Conservation (phyloP, 2,888 invertebrate genomes). For the Drosophila neoperkinsi region DNA sequence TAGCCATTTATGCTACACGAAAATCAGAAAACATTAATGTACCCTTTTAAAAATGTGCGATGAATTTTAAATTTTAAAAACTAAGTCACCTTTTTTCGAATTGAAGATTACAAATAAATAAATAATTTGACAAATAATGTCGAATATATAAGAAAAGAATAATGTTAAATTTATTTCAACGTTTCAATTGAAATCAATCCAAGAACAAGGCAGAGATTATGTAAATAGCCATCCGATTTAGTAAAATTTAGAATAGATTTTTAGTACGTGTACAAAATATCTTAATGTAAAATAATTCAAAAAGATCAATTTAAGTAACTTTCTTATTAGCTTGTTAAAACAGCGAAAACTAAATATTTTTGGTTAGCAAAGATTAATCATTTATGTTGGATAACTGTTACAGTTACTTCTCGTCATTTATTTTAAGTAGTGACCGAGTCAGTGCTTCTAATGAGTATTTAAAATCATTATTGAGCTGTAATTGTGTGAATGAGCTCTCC, state of each 20-base stretch:
- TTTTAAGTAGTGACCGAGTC: neutral
- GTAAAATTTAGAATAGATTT: neutral
- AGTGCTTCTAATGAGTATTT: neutral
- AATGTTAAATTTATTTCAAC: neutral
- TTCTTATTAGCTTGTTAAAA: neutral
- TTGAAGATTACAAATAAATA: neutral
- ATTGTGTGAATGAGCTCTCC: neutral
- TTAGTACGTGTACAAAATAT: neutral
- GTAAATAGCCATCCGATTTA: neutral
- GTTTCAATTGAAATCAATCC: neutral
- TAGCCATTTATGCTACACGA: neutral
- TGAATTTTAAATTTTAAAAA: neutral
- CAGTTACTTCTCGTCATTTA: neutral
- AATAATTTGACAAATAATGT: neutral
- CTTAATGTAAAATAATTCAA: neutral
- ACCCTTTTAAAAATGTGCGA: neutral
- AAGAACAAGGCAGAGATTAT: neutral
- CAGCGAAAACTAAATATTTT: neutral
- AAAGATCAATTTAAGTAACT: neutral
- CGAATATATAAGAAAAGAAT: neutral
- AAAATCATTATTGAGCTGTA: constrained; percentile 1
- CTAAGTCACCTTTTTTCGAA: neutral
- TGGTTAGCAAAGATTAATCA: neutral
- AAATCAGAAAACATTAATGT: neutral
- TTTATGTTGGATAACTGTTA: neutral